These are phyloP conservation scores for Chrysotoxum bicinctum DNA, from an alignment of 2,888 invertebrate species.

Conservation along the genomic window DNA sequence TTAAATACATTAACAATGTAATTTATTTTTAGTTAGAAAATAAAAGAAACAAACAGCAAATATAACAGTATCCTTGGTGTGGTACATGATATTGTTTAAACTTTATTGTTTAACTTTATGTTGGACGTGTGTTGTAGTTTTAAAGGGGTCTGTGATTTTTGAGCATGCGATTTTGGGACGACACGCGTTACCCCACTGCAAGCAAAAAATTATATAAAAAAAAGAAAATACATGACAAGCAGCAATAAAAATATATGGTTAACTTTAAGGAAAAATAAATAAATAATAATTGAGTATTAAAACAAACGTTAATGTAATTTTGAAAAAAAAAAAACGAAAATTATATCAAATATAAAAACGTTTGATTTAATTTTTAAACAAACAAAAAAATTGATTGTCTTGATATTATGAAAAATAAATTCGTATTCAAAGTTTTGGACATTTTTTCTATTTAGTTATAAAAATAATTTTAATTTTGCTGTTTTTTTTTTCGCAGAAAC, in stretches of 20 bases:
- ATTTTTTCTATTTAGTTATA: conserved; percentile 75
- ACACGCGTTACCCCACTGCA: conserved; percentile 95
- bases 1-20: conserved; percentile 43
- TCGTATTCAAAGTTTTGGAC: conserved; percentile 82
- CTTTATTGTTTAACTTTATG: conserved; percentile 64
- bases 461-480: conserved; percentile 60
- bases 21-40: conserved; percentile 41
- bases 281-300: conserved; percentile 11
- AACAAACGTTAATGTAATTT: conserved; percentile 3
- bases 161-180: conserved; percentile 92
- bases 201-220: conserved; percentile 81
- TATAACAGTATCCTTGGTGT: conserved; percentile 47
- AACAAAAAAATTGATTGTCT: conserved; percentile 63
- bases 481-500: conserved; percentile 38
- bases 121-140: conserved; percentile 59
- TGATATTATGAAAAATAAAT: conserved; percentile 62
- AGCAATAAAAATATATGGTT: conserved; percentile 75
- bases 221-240: conserved; percentile 75
- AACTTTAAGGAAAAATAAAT: conserved; percentile 41
- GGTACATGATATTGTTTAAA: conserved; percentile 32
- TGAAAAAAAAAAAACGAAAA: conserved; percentile 68
- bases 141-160: conserved; percentile 74
- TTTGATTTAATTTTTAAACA: conserved; percentile 63
- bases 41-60: conserved; percentile 31
- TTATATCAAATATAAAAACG: conserved; percentile 68